These are phyloP conservation scores for Archips xylosteana DNA, from an alignment of 2,888 invertebrate genomes.

Conservation along the genomic window DNA sequence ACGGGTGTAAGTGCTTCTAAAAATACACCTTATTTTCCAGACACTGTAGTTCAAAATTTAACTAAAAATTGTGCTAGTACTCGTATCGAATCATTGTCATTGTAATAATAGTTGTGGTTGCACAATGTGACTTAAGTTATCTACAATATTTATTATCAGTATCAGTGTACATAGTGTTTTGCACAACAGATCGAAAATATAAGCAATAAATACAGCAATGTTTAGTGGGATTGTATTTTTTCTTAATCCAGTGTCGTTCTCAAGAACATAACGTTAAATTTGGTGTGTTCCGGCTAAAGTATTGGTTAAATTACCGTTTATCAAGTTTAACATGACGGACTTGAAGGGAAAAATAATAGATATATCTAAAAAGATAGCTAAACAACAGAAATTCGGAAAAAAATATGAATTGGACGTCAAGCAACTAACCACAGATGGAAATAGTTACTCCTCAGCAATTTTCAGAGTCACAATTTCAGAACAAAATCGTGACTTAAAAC, in stretches of 20 bases:
- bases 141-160: not conserved
- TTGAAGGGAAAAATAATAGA: constrained; percentile 12
- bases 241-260: not conserved
- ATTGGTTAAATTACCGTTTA: not conserved
- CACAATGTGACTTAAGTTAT: not conserved
- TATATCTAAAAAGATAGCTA: constrained; percentile 22
- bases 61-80: not conserved
- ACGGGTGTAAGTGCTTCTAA: not conserved
- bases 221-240: not conserved
- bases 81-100: not conserved
- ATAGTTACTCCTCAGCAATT: constrained; percentile 23
- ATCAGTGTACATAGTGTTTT: not conserved
- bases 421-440: constrained; percentile 10
- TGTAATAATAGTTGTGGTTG: not conserved
- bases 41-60: not conserved
- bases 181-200: constrained; percentile 3
- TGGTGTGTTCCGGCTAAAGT: not conserved
- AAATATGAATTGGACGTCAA: constrained; percentile 15
- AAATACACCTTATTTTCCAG: not conserved
- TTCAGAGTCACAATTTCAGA: constrained; percentile 20
- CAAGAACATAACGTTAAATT: not conserved
- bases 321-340: constrained; percentile 10
- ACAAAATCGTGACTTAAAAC: constrained; percentile 27
- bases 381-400: constrained; percentile 4
- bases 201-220: not conserved